Base-by-base conservation (phyloP, 2,888 invertebrate species). In the Hypercompe scribonia region DNA sequence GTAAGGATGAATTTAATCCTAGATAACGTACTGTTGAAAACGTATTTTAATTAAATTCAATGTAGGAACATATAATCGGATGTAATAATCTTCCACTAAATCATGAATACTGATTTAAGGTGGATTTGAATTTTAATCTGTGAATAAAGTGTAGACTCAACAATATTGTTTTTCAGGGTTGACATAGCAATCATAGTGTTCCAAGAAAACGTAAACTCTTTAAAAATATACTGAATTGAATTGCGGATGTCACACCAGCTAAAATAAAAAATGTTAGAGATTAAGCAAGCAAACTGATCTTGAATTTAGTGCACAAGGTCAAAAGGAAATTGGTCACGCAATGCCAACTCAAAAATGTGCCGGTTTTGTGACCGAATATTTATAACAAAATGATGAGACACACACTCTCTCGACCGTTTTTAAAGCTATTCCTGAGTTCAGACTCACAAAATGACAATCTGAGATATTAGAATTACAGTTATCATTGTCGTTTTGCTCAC, bases 261-360 rank as follows among this genome's bases (percentile, higher is more conserved):
- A 71, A 82, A 83, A 84, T 81, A 84, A 75, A 84, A 87, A 87
- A 87, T 87, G 84, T 89, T 73, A 83, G 78, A 80, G 79, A 85
- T 88, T 82, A 84, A 82, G 82, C 83, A 86, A 88, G 82, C 85
- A 87, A 88, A 81, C 85, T 86, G 88, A 89, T 93, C 89, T 92
- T 89, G 89, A 89, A 90, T 90, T 87, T 84, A 86, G 76, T 81
- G 84, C 74, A 82, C 94, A 94, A 94, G 94, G 94, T 91, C 90
- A 86, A 86, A 87, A 90, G 90, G 90, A 92, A 94, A 90, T 90
- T 87, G 87, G 89, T 90, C 89, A 90, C 89, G 87, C 86, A 87
- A 85, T 87, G 88, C 89, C 88, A 91, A 90, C 87, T 85, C 88
- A 91, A 91, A 91, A 91, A 90, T 89, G 84, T 88, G 87, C 83